Evolutionary conservation across 2,888 invertebrate genomes (phyloP).

Genomic region (Allophyes oxyacanthae): DNA sequence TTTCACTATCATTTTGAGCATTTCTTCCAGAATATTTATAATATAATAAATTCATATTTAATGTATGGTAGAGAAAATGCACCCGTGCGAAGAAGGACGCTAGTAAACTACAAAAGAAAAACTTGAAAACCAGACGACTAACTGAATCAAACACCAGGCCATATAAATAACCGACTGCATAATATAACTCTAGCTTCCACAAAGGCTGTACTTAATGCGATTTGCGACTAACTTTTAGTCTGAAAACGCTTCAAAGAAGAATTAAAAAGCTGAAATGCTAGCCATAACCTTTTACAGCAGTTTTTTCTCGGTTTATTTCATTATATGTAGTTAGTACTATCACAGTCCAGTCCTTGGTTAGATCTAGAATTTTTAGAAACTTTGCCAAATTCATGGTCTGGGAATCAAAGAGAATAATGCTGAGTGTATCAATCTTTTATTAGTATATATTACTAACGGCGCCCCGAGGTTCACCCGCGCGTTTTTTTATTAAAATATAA

Average conservation of each 20-base stretch:
- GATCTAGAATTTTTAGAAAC: background rate
- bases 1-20: no score
- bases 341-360: background rate
- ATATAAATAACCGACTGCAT: constrained; percentile 3
- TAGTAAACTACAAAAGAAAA: no score
- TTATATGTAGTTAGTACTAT: constrained; percentile 2
- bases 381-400: background rate
- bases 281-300: constrained; percentile 35
- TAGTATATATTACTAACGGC: no score
- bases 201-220: constrained; percentile 53
- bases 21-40: no score
- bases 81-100: no score
- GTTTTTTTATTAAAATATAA: no score
- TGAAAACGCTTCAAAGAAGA: constrained; percentile 45
- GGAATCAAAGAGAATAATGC: background rate
- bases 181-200: constrained; percentile 21
- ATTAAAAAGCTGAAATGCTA: constrained; percentile 49
- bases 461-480: no score
- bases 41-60: no score
- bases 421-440: no score
- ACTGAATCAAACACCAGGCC: constrained; percentile 21
- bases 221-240: constrained; percentile 54
- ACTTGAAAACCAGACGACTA: background rate
- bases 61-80: no score
- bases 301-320: constrained; percentile 31